Percentiles rank a stretch among this genome's conserved stretches.
Conservation (phyloP, 1,140 invertebrate genomes). For the Nixonia krombeini region DNA sequence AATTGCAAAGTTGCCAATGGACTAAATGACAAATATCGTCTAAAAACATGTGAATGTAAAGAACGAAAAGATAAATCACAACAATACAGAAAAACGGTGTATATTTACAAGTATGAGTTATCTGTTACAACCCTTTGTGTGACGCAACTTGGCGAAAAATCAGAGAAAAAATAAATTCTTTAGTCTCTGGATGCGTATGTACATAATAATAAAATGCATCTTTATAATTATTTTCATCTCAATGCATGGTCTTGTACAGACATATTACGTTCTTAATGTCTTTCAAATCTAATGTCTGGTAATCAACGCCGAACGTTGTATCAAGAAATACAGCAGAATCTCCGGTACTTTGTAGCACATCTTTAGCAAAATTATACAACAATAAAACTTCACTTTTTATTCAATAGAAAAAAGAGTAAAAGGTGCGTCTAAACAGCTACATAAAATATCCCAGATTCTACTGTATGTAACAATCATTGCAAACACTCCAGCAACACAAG, state of each 20-base stretch:
- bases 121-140: conserved; percentile 33
- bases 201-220: conserved; percentile 32
- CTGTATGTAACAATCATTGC: conserved; percentile 1
- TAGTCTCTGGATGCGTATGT: conserved; percentile 45
- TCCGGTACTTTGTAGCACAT: neutral
- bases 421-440: neutral
- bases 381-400: no score
- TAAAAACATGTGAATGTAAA: no score
- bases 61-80: conserved; percentile 9
- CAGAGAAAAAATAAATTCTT: conserved; percentile 54
- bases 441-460: neutral
- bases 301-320: no score
- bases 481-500: conserved; percentile 1
- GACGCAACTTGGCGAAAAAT: conserved; percentile 41
- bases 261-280: neutral
- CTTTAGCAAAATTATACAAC: no score
- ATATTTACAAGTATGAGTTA: conserved; percentile 57
- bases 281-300: conserved; percentile 14
- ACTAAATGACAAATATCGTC: no score
- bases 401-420: no score
- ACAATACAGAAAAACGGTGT: conserved; percentile 27
- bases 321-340: conserved; percentile 1
- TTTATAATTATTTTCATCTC: conserved; percentile 3
- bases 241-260: neutral
- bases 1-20: no score